Base-by-base conservation (phyloP, 2,888 invertebrate species). In the Coenonympha arcania region DNA sequence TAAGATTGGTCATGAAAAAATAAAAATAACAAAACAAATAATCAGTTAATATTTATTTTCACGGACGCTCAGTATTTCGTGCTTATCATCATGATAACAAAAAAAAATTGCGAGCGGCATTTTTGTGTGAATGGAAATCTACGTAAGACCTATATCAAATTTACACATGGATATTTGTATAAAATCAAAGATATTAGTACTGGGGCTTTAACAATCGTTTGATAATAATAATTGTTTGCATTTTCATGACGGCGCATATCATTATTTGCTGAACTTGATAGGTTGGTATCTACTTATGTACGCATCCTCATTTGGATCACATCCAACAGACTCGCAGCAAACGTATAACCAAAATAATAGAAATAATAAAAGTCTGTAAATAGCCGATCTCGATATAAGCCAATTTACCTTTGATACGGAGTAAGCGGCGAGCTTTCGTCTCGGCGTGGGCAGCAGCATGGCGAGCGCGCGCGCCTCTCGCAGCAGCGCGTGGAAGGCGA, bases 391-490 rank as follows among this genome's bases (percentile, higher is more conserved):
- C 15, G 1, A 13, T 15, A 11, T 20, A 4, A 33, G 15, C 9
- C 31, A 3, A 45, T 46, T 48, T 65, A 92, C 92, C 81, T 92
- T 92, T 44, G 92, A 92, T 13, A 93, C 92, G 60, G 92, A 92
- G 74, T 93, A 93, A 4, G 92, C 92, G 18, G 93, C 92, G 18
- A 92, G 84, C 66, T 92, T 92, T 60, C 93, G 82, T 41, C 92
- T 83, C 8, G 93, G 92, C 39, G 93, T 89, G 6, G 86, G 87
- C 56, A 93, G 73, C 37, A 93, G 72, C 28, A 93, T 76, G 56
- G 93, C 93, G 0, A 92, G 89, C n/a, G 92, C 90, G 45, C 92
- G 86, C n/a, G 93, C 93, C 74, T 93, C 93, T 37, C 92, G 80
- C 39, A 93, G 80, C 50, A 93, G 79, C 13, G 92, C 92, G 70